Evolutionary conservation across 2,113 vertebrate species (phyloP).

Genomic region (Neolamprologus tretocephalus): DNA sequence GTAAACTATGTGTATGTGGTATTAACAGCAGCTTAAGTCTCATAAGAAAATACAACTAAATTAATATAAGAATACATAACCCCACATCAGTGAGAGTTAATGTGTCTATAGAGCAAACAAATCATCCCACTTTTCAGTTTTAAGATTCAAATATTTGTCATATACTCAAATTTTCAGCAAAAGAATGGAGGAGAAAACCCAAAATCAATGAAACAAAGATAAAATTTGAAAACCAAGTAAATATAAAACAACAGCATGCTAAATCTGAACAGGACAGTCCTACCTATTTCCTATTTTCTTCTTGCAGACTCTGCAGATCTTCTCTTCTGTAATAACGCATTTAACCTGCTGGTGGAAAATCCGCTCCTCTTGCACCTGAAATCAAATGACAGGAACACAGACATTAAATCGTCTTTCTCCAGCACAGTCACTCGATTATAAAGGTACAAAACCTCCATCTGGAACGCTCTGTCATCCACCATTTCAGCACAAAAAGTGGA

Average conservation of each 20-base stretch:
- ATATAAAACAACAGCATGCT: neutral
- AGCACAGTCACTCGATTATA: neutral
- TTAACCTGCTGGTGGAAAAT: slow-evolving; percentile 98
- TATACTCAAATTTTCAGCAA: neutral
- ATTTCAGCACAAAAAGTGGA: neutral
- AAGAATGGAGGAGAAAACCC: neutral
- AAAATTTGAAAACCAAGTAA: neutral
- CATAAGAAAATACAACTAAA: neutral
- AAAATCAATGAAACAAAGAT: fast-evolving
- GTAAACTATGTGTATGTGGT: neutral
- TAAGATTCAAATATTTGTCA: neutral
- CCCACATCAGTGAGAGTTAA: neutral
- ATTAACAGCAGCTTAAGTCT: neutral
- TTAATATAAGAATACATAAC: neutral
- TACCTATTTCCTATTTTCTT: slow-evolving; percentile 99
- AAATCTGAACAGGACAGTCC: neutral
- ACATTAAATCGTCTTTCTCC: neutral
- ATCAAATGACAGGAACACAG: neutral
- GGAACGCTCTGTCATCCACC: fast-evolving
- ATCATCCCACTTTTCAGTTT: neutral
- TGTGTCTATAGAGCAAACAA: neutral
- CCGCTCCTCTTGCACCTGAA: slow-evolving; percentile 91
- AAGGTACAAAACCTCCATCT: neutral
- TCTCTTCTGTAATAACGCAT: slow-evolving; percentile 98
- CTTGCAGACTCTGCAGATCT: slow-evolving; percentile 95